A percentile compares a stretch with the other conserved stretches of the same genome.
phyloP scores from a whole-genome alignment of 53 echinoderm and acorn worm species.

The Arbacia lixula region DNA sequence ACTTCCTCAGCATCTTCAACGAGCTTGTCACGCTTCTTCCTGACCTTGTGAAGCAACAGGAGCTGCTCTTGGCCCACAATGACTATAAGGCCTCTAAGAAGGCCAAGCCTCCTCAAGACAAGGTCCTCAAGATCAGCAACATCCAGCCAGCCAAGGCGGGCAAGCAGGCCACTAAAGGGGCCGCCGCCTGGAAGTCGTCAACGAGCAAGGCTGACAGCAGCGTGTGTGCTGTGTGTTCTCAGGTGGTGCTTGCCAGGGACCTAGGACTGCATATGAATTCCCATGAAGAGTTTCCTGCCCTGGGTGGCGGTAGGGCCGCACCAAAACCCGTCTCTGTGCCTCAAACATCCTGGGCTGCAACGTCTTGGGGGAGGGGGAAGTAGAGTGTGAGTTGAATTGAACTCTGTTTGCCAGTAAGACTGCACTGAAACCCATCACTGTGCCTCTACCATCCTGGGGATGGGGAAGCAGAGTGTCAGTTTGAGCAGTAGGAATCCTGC shows the following conservation, averaged over 20 bases:
- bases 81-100: conserved; percentile 36
- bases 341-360: conserved; percentile 15
- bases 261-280: conserved; percentile 71
- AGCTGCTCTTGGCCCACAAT: conserved; percentile 74
- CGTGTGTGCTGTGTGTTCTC: conserved; percentile 74
- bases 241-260: conserved; percentile 60
- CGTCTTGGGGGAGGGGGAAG: conserved; percentile 51
- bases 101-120: conserved; percentile 34
- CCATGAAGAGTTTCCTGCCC: conserved; percentile 84
- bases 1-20: conserved; percentile 77
- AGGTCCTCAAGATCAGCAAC: conserved; percentile 67
- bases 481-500: too few species aligned
- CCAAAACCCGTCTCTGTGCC: conserved; percentile 37
- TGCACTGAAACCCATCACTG: too few species aligned
- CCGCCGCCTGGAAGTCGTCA: conserved; percentile 46
- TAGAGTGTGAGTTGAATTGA: neutral
- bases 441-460: too few species aligned
- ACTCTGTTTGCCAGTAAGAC: neutral
- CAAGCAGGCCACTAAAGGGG: too few species aligned
- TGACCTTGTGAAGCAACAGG: conserved; percentile 84
- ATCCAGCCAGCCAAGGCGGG: conserved; percentile 39
- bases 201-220: conserved; percentile 48
- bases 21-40: conserved; percentile 94
- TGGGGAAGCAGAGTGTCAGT: too few species aligned
- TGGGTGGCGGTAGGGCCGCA: conserved; percentile 34